These are phyloP conservation scores for Hypsibius dujardini DNA, from an alignment of 1,140 invertebrate genomes.

Conservation along the genomic window DNA sequence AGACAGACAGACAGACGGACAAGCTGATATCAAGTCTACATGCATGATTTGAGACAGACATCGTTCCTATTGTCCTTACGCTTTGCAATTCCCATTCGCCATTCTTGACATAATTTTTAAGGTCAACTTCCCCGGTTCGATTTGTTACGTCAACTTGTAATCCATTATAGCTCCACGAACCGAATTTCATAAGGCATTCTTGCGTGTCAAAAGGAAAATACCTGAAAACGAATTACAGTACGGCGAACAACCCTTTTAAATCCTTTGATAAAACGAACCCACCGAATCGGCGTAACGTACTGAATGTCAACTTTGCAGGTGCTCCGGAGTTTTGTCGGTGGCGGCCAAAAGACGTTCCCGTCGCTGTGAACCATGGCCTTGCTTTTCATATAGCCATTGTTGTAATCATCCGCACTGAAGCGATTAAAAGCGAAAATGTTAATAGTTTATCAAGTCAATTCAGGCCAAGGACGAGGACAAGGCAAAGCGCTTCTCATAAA, in stretches of 20 bases:
- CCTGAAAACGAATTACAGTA: conserved; percentile 25
- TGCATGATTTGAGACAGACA: too few species aligned
- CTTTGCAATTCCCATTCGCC: conserved; percentile 42
- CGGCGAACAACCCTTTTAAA: too few species aligned
- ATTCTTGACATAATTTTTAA: conserved; percentile 42
- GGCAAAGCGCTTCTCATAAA: too few species aligned
- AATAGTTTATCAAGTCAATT: too few species aligned
- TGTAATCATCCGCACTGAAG: conserved; percentile 39
- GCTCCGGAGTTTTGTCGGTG: conserved; percentile 39
- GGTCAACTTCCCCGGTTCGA: conserved; percentile 38
- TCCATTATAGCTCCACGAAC: conserved; percentile 39
- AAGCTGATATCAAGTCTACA: too few species aligned
- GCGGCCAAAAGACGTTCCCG: conserved; percentile 42
- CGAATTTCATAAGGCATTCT: conserved; percentile 41
- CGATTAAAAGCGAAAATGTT: too few species aligned
- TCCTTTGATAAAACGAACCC: too few species aligned
- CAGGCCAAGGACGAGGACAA: too few species aligned
- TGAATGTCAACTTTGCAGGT: conserved; percentile 39
- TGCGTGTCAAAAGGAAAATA: conserved; percentile 46
- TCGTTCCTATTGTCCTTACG: too few species aligned
- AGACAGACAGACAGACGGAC: too few species aligned
- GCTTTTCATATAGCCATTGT: conserved; percentile 38
- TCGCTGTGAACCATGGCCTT: conserved; percentile 37
- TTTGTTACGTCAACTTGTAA: conserved; percentile 40
- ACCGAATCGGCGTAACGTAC: too few species aligned